Conservation (phyloP, 2,888 invertebrate species). For the Orchestes rusci region DNA sequence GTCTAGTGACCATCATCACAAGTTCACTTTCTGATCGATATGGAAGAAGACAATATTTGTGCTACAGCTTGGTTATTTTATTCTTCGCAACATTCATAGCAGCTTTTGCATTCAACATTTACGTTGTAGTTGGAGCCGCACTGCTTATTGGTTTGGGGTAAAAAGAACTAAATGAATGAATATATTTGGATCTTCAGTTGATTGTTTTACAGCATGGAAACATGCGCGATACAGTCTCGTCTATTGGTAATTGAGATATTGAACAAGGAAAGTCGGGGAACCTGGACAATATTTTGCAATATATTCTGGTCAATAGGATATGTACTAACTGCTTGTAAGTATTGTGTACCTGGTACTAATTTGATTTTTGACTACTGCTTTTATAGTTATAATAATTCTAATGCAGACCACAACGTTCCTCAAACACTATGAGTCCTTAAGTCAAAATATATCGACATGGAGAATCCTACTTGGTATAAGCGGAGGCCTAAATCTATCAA, state of each 20-base stretch:
- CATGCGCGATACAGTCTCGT: constrained; percentile 37
- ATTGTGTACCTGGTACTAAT: background rate
- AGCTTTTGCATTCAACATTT: constrained; percentile 41
- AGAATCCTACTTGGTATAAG: constrained; percentile 41
- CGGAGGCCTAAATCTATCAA: constrained; percentile 39
- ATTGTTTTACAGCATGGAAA: constrained; percentile 39
- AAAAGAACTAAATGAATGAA: too few species aligned
- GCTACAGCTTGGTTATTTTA: constrained; percentile 37
- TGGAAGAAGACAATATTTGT: constrained; percentile 41
- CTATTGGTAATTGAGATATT: constrained; percentile 43
- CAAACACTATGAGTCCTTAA: constrained; percentile 22
- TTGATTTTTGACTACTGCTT: background rate
- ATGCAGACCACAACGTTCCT: constrained; percentile 22
- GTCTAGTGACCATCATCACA: too few species aligned
- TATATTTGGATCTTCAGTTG: too few species aligned
- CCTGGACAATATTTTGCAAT: constrained; percentile 39
- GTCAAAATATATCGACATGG: constrained; percentile 41
- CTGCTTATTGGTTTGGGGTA: constrained; percentile 44
- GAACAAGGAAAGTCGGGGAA: constrained; percentile 39
- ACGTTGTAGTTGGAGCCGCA: constrained; percentile 38
- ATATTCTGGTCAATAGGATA: constrained; percentile 41
- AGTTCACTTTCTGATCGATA: constrained; percentile 41
- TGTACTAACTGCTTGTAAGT: constrained; percentile 33
- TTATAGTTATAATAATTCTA: constrained; percentile 25
- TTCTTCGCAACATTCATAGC: constrained; percentile 39